Conservation (phyloP, 2,888 invertebrate species). For the Chymomyza procnemis region DNA sequence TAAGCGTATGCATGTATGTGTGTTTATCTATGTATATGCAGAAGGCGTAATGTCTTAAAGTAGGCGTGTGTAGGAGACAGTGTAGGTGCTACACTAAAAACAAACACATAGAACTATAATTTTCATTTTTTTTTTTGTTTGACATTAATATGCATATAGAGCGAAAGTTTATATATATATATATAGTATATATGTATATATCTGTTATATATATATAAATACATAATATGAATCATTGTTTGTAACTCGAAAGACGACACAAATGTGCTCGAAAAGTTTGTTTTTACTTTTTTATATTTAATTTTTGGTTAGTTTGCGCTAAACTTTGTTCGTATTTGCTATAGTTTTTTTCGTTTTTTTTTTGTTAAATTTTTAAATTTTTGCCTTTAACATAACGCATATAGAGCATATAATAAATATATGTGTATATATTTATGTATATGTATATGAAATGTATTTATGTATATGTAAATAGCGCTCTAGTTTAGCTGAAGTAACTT, state of each 20-base stretch:
- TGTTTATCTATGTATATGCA: constrained; percentile 18
- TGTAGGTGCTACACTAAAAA: constrained; percentile 10
- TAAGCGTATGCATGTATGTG: constrained; percentile 8
- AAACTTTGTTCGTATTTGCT: neutral
- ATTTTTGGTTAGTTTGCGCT: constrained; percentile 1
- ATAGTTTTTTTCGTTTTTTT: too few relatives aligned
- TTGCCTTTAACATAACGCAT: neutral
- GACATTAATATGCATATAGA: neutral
- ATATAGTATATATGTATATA: neutral
- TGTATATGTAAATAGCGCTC: neutral
- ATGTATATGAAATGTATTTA: constrained; percentile 20
- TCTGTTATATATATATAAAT: constrained; percentile 1
- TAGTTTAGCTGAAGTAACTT: neutral
- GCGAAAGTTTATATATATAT: constrained; percentile 1
- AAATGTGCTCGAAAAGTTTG: constrained; percentile 14
- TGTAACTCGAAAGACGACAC: constrained; percentile 17
- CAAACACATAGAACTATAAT: constrained; percentile 7
- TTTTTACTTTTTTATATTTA: neutral
- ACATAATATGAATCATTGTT: neutral
- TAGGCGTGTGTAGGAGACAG: neutral
- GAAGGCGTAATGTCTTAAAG: constrained; percentile 5
- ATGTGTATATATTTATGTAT: constrained; percentile 21
- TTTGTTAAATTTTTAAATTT: too few relatives aligned
- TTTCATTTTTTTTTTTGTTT: neutral
- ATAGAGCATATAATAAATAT: constrained; percentile 13